These are phyloP conservation scores for Peromyscus maniculatus DNA, from an alignment of 2,113 vertebrate species.

Conservation along the genomic window DNA sequence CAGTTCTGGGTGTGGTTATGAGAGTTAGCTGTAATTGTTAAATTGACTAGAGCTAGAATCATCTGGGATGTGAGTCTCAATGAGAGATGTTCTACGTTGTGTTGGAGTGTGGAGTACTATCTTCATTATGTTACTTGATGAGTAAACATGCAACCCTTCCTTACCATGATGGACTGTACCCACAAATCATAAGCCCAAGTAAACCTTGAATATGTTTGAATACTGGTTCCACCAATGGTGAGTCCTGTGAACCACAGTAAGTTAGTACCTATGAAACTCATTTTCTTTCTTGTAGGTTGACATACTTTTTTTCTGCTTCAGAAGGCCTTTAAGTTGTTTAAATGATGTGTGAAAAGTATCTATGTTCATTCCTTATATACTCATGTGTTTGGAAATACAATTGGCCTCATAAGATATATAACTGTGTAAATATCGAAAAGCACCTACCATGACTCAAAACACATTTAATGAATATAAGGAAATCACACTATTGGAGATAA, in stretches of 20 bases:
- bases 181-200: not conserved
- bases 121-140: not conserved
- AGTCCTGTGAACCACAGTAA: not conserved
- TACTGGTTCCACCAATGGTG: not conserved
- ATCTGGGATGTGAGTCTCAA: not conserved
- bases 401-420: not conserved
- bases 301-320: not conserved
- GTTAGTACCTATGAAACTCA: not conserved
- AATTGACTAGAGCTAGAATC: not conserved
- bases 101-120: not conserved
- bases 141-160: not conserved
- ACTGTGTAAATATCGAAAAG: not conserved
- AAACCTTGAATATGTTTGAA: not conserved
- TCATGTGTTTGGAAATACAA: not conserved
- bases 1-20: not conserved
- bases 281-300: not conserved
- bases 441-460: fast-evolving
- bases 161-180: not conserved
- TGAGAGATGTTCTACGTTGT: not conserved
- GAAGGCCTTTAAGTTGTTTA: slow-evolving; percentile 3
- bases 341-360: not conserved
- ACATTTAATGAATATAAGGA: not conserved
- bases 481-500: not conserved
- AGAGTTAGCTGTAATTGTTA: not conserved
- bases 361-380: not conserved